Evolutionary conservation across 1,140 invertebrate genomes (phyloP).

Genomic region (Cepaea nemoralis): DNA sequence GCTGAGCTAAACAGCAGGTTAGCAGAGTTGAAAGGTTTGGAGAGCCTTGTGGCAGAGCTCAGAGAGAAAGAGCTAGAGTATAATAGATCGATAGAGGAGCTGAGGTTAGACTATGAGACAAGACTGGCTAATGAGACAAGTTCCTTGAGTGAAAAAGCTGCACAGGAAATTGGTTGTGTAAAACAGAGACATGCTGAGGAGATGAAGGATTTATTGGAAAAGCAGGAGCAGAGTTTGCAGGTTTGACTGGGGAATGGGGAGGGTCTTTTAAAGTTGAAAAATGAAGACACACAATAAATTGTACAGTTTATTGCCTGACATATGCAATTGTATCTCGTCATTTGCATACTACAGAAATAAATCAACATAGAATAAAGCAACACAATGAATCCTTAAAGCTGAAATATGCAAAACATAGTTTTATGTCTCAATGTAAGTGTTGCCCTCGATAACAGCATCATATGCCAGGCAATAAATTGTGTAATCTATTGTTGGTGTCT

Average conservation of each 20-base stretch:
- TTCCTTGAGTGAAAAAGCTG: conserved; percentile 2
- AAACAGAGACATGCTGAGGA: conserved; percentile 55
- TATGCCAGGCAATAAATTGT: too few species aligned
- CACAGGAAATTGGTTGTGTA: conserved; percentile 51
- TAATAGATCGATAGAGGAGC: conserved; percentile 21
- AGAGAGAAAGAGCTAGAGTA: conserved; percentile 24
- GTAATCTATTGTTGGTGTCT: too few species aligned
- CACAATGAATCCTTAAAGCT: too few species aligned
- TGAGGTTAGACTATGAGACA: conserved; percentile 26
- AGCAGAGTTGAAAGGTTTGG: conserved; percentile 46
- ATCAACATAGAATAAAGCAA: too few species aligned
- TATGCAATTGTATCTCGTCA: too few species aligned
- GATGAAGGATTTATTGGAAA: conserved; percentile 58
- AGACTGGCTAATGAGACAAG: conserved; percentile 44
- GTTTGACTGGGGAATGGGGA: background rate
- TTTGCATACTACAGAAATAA: too few species aligned
- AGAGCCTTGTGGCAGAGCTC: conserved; percentile 47
- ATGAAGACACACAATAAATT: too few species aligned
- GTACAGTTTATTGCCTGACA: too few species aligned
- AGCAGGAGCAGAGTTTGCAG: conserved; percentile 29
- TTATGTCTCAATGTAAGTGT: too few species aligned
- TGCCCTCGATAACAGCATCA: too few species aligned
- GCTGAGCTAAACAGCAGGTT: conserved; percentile 53
- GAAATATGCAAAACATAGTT: too few species aligned
- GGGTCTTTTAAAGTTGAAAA: too few species aligned